A percentile compares a stretch with the other conserved stretches of the same genome.
These are phyloP conservation scores for Spisula solida DNA, from an alignment of 2,888 invertebrate species.

Conservation along the genomic window DNA sequence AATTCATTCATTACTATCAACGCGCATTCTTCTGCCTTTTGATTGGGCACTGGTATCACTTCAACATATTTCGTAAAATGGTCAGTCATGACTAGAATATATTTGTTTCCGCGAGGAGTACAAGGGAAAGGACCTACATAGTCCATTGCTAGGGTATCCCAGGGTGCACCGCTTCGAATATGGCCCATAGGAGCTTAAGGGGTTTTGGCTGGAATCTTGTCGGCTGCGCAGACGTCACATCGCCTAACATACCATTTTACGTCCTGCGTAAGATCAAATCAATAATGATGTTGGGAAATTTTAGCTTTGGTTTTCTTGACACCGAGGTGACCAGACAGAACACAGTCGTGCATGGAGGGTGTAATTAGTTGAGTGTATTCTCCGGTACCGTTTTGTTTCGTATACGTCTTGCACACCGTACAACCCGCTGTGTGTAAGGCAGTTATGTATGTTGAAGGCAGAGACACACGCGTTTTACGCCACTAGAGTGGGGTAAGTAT, in stretches of 20 bases:
- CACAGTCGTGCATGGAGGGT: neutral
- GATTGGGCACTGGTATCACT: conserved; percentile 37
- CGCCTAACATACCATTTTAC: neutral
- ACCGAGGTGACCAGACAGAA: conserved; percentile 19
- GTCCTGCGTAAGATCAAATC: neutral
- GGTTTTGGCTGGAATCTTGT: conserved; percentile 5
- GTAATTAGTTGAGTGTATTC: too few relatives aligned
- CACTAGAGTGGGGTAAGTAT: too few relatives aligned
- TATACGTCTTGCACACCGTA: too few relatives aligned
- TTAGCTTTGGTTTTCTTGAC: neutral
- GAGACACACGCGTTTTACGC: too few relatives aligned
- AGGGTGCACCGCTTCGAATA: conserved; percentile 38
- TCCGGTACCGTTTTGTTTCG: too few relatives aligned
- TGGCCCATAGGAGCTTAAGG: conserved; percentile 34
- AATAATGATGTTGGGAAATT: neutral
- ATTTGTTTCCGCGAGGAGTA: conserved; percentile 25
- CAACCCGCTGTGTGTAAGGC: too few relatives aligned
- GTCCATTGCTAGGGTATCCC: conserved; percentile 26
- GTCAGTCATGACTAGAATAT: conserved; percentile 54
- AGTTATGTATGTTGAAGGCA: too few relatives aligned
- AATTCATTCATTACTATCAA: conserved; percentile 35
- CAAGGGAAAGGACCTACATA: conserved; percentile 10
- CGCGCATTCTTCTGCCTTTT: conserved; percentile 47
- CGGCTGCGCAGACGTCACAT: conserved; percentile 34
- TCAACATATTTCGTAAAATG: conserved; percentile 52